Evolutionary conservation across 2,113 vertebrate genomes (phyloP).

Genomic region (Hippocampus zosterae): DNA sequence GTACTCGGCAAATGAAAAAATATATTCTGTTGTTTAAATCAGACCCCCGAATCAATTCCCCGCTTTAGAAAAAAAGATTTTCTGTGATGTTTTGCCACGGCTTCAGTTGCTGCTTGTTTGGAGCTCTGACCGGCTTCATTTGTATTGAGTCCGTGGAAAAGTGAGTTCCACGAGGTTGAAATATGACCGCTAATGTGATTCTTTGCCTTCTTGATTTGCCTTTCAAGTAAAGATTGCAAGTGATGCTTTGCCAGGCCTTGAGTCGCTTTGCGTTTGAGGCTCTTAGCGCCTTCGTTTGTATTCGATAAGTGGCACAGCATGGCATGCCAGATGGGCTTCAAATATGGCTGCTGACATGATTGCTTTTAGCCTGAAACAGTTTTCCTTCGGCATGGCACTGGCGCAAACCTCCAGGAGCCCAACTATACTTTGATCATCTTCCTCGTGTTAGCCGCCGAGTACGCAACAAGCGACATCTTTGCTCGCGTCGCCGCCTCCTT

Average conservation of each 20-base stretch:
- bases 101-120: not conserved
- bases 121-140: not conserved
- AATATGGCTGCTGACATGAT: not conserved
- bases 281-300: not conserved
- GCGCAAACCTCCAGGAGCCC: not conserved
- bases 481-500: slow-evolving; percentile 40
- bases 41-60: not conserved
- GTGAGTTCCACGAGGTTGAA: not conserved
- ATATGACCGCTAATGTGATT: not conserved
- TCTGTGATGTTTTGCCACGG: not conserved
- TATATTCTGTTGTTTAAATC: not conserved
- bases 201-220: too few species aligned
- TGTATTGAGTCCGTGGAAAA: not conserved
- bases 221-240: not conserved
- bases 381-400: not conserved
- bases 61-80: not conserved
- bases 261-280: not conserved
- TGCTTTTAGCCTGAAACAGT: not conserved
- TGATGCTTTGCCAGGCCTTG: not conserved
- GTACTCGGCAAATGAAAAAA: not conserved
- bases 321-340: not conserved
- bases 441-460: slow-evolving; percentile 13
- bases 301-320: not conserved
- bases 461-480: slow-evolving; percentile 27
- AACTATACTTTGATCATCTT: not conserved